Conservation (phyloP, 2,113 vertebrate genomes). For the Chroicocephalus ridibundus region DNA sequence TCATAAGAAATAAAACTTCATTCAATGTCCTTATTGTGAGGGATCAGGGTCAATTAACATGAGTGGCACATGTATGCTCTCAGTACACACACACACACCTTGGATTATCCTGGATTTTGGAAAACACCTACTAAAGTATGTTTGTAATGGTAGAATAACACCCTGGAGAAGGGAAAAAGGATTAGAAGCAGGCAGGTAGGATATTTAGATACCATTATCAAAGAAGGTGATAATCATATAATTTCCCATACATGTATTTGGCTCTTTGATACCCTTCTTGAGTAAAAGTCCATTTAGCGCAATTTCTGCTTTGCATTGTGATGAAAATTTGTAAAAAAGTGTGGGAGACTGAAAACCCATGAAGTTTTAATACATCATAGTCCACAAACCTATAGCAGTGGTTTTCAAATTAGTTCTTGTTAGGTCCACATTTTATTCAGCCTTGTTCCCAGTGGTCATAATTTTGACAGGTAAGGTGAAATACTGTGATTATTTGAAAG, state of each 20-base stretch:
- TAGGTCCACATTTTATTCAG: neutral
- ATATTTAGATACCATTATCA: neutral
- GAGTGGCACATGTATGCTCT: neutral
- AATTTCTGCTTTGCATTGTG: neutral
- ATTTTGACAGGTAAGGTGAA: neutral
- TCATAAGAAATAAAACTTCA: slow-evolving; percentile 49
- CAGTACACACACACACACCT: neutral
- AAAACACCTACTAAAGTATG: neutral
- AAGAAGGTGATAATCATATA: neutral
- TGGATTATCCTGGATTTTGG: neutral
- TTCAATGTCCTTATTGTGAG: slow-evolving; percentile 33
- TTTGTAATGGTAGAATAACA: neutral
- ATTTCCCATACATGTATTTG: neutral
- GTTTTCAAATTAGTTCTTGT: neutral
- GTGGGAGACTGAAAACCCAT: neutral
- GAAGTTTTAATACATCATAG: accelerated
- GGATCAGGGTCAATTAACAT: slow-evolving; percentile 25
- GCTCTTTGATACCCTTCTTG: neutral
- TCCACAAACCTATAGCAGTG: neutral
- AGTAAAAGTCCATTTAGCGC: neutral
- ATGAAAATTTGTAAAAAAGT: neutral
- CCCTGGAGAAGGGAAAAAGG: neutral
- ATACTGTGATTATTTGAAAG: neutral
- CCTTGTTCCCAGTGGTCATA: neutral
- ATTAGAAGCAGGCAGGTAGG: neutral